A percentile compares a stretch with the other conserved stretches of the same genome.
Evolutionary conservation across 2,113 vertebrate genomes (phyloP).

Genomic region (Balaeniceps rex): DNA sequence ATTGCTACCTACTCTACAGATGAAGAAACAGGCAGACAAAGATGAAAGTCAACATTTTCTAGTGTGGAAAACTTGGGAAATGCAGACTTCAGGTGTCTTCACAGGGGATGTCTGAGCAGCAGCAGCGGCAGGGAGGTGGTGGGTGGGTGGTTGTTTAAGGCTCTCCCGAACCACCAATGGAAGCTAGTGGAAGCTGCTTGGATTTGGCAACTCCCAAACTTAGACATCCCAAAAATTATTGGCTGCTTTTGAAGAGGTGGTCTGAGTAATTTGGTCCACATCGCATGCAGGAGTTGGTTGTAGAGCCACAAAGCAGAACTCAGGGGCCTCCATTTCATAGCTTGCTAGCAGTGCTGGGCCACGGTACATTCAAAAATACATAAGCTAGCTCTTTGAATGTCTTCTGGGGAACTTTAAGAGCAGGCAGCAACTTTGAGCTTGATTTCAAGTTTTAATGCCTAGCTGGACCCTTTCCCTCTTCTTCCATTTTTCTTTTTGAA

Average conservation of each 20-base stretch:
- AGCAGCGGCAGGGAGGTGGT: neutral
- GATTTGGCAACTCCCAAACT: neutral
- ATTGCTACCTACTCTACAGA: neutral
- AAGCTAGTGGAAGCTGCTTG: neutral
- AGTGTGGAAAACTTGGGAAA: neutral
- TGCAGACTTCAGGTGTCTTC: neutral
- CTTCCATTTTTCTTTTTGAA: slow-evolving; percentile 6
- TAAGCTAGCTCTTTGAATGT: neutral
- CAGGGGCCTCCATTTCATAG: accelerated
- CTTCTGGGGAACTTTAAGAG: neutral
- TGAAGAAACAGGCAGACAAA: neutral
- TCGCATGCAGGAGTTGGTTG: accelerated
- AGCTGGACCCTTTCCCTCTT: neutral
- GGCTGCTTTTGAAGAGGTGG: neutral
- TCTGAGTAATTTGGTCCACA: neutral
- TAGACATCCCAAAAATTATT: neutral
- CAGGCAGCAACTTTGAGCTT: neutral
- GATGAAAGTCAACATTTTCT: neutral
- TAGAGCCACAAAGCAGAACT: neutral
- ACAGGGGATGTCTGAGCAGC: neutral
- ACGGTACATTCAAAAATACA: neutral
- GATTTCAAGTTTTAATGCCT: neutral
- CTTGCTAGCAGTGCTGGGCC: neutral
- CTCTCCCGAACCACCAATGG: neutral
- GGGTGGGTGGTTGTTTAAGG: neutral